phyloP scores from a whole-genome alignment of 2,888 invertebrate genomes.

The Erpobdella octoculata region DNA sequence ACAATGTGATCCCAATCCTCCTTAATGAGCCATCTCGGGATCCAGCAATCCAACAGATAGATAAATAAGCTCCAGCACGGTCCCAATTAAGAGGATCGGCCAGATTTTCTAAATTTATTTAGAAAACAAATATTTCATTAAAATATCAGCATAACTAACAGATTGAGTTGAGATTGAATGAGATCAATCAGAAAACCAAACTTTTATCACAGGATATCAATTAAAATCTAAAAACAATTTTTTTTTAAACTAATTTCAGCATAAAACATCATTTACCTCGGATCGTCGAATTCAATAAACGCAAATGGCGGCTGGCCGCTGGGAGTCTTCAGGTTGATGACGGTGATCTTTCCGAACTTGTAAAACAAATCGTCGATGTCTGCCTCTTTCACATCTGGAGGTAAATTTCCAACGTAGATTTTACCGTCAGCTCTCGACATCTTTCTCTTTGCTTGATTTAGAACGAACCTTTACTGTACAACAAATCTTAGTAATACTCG shows the following conservation, averaged over 20 bases:
- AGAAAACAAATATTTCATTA: too few species aligned
- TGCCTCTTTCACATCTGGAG: constrained; percentile 92
- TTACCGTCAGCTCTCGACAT: constrained; percentile 32
- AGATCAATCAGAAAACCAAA: too few species aligned
- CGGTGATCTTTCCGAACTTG: constrained; percentile 93
- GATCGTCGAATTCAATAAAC: constrained; percentile 97
- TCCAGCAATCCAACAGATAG: constrained; percentile 9
- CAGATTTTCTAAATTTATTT: too few species aligned
- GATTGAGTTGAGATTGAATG: too few species aligned
- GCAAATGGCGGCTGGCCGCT: constrained; percentile 97
- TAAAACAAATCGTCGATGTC: constrained; percentile 97
- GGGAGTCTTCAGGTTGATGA: constrained; percentile 85
- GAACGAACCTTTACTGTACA: too few species aligned
- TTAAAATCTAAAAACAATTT: too few species aligned
- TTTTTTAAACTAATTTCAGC: too few species aligned
- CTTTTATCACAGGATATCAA: too few species aligned
- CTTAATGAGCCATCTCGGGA: constrained; percentile 7
- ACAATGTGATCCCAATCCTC: too few species aligned
- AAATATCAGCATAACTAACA: too few species aligned
- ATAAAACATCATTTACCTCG: constrained; percentile 62
- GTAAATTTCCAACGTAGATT: constrained; percentile 77
- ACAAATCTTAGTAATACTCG: too few species aligned
- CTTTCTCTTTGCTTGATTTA: background rate
- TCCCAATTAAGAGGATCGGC: background rate
- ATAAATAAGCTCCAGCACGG: background rate